A percentile compares a stretch with the other conserved stretches of the same genome.
phyloP scores from a whole-genome alignment of 2,797 vertebrate species.

The Anguilla obscura region DNA sequence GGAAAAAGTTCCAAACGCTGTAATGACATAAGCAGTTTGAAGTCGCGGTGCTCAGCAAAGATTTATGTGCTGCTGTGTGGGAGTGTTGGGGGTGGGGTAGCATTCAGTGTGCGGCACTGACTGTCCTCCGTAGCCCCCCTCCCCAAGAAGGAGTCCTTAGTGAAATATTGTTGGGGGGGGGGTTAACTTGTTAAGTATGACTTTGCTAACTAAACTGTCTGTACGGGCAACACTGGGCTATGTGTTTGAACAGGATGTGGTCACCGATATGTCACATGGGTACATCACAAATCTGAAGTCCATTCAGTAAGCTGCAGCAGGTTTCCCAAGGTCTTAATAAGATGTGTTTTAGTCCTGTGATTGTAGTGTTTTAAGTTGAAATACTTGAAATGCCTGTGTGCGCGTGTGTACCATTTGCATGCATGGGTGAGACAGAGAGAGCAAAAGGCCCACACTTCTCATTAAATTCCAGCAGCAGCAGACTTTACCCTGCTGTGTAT shows the following conservation, averaged over 20 bases:
- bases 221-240: not conserved
- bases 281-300: not conserved
- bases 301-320: not conserved
- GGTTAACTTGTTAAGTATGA: not conserved
- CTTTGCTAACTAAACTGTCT: not conserved
- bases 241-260: not conserved
- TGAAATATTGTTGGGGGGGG: not conserved
- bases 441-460: not conserved
- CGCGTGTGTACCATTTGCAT: not conserved
- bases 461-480: not conserved
- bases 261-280: not conserved
- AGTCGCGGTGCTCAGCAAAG: not conserved
- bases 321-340: not conserved
- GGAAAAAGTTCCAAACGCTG: slow-evolving; percentile 34
- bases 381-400: slow-evolving; percentile 6
- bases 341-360: not conserved
- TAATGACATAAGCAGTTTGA: slow-evolving; percentile 25
- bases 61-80: not conserved
- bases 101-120: not conserved
- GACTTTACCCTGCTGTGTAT: slow-evolving; percentile 1
- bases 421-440: not conserved
- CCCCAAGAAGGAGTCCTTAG: not conserved
- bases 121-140: not conserved
- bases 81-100: not conserved
- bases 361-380: not conserved